phyloP scores from a whole-genome alignment of 2,113 vertebrate species.

The Hippopotamus amphibius region DNA sequence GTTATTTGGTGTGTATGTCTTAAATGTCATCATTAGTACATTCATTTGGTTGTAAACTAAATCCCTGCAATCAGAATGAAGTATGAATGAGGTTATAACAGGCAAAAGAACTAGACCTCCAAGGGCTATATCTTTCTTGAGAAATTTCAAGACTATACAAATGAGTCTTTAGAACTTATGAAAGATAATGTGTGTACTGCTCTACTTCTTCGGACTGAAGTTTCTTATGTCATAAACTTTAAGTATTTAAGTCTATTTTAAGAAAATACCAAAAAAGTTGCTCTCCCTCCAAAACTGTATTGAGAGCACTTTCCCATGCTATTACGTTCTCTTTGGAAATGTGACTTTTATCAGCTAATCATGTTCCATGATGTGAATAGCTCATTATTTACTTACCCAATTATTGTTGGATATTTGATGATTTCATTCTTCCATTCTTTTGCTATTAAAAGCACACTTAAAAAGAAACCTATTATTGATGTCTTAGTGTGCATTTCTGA shows the following conservation, averaged over 20 bases:
- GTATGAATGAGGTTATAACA: constrained; percentile 34
- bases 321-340: neutral
- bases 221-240: neutral
- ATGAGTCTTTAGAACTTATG: neutral
- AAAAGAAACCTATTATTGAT: neutral
- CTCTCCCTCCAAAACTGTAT: no score
- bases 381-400: neutral
- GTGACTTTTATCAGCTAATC: neutral
- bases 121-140: neutral
- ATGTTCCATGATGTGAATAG: neutral
- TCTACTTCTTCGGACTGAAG: neutral
- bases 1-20: neutral
- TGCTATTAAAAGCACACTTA: neutral
- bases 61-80: neutral
- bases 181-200: neutral
- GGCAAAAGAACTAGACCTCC: neutral
- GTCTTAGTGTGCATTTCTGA: neutral
- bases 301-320: neutral
- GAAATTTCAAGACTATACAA: constrained; percentile 58
- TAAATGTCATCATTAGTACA: neutral
- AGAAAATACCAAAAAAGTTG: neutral
- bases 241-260: neutral
- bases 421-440: neutral
- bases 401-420: neutral
- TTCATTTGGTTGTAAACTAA: neutral